Percentiles rank a stretch among this genome's conserved stretches.
Conservation (phyloP, 2,797 vertebrate species). For the Trachurus trachurus region DNA sequence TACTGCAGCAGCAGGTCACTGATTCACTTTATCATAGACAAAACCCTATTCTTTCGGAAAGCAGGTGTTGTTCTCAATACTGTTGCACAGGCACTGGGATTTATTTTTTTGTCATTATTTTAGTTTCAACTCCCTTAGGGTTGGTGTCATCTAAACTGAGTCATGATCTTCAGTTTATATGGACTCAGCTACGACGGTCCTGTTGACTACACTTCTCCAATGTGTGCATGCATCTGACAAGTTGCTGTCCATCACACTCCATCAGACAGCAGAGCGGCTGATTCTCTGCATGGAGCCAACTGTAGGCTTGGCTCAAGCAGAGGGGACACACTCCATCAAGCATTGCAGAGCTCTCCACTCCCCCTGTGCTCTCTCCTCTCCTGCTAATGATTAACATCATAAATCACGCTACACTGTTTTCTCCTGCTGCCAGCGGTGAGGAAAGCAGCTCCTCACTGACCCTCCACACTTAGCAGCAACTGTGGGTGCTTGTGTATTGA, state of each 20-base stretch:
- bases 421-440: slow-evolving; percentile 44
- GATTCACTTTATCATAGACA: background rate
- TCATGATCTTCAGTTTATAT: slow-evolving; percentile 7
- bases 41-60: background rate
- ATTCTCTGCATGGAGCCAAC: slow-evolving; percentile 38
- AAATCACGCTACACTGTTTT: slow-evolving; percentile 72
- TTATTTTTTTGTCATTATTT: background rate
- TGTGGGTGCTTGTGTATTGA: slow-evolving; percentile 7
- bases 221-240: slow-evolving; percentile 7
- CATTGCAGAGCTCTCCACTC: slow-evolving; percentile 47
- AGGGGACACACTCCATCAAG: slow-evolving; percentile 69
- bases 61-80: background rate
- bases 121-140: background rate
- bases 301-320: slow-evolving; percentile 45
- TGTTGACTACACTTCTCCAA: background rate
- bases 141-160: background rate
- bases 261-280: slow-evolving; percentile 36
- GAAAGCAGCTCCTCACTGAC: slow-evolving; percentile 44
- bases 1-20: background rate
- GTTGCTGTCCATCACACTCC: slow-evolving; percentile 35
- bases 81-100: slow-evolving; percentile 8
- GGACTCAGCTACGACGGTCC: background rate
- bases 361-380: slow-evolving; percentile 55
- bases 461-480: slow-evolving; percentile 13
- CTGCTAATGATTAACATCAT: slow-evolving; percentile 73